Evolutionary conservation across 1,140 invertebrate species (phyloP), one percentile per base, ranked within the genome.

Genomic region (Drosophila obscura): DNA sequence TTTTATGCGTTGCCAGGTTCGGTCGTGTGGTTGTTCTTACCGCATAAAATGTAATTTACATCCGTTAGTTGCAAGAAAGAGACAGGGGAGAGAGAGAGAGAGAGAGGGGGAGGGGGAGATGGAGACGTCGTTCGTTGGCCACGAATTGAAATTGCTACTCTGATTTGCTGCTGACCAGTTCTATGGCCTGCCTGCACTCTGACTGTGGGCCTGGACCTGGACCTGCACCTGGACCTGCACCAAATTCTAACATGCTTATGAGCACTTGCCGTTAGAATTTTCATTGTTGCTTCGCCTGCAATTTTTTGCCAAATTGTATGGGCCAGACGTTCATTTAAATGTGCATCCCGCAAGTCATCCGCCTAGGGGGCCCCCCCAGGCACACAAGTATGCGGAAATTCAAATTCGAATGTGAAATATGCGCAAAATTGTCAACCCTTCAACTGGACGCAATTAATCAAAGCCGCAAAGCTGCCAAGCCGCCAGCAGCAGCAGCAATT

Each of bases 31-130:
- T 74, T 81, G 71, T 85, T 87, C 77, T 87, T 77, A 78, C 81
- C 81, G 69, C 81, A 88, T 88, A 87, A 88, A 88, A 88, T 83
- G 80, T 89, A 88, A 88, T 88, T 88, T 88, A 88, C 83, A 88
- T 88, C 83, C 83, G 84, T 88, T 88, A 88, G 83, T 62, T 83
- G 68, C 61, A 73, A 87, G 50, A 19, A 1, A 1, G 19, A 19
- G 22, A 24, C 22, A n/a, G n/a, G n/a, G 55, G 24, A 35, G 44
- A n/a, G 52, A 7, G 4, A 35, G 11, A 52, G 46, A 69, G 59
- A 50, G 43, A 66, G 76, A 19, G 19, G 35, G 5, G 45, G 46
- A 69, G 1, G 19, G 63, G 35, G 5, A 52, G 46, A 69, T 19
- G 19, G 63, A 53, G 43, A 66, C 72, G 22, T 24, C 22, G 22